phyloP scores from a whole-genome alignment of 2,888 invertebrate genomes.

The Catocala sponsa region DNA sequence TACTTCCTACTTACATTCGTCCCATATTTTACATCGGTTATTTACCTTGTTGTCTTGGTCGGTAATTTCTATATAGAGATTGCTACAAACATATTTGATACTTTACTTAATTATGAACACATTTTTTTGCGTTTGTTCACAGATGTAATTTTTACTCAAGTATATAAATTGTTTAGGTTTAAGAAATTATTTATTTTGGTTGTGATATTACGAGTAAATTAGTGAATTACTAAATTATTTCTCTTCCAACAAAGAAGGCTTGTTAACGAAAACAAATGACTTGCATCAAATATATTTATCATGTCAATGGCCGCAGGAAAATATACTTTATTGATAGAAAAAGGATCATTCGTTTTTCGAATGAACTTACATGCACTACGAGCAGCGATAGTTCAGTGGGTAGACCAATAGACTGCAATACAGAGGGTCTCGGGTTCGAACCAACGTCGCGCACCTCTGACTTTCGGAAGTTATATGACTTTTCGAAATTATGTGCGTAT shows the following conservation, averaged over 20 bases:
- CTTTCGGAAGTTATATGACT: no score
- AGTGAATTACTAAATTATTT: slow-evolving; percentile 33
- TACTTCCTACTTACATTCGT: slow-evolving; percentile 8
- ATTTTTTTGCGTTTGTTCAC: slow-evolving; percentile 39
- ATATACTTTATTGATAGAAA: not conserved
- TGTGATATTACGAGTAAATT: slow-evolving; percentile 50
- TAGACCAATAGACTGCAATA: no score
- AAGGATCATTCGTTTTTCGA: no score
- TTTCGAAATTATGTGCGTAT: no score
- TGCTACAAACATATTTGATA: not conserved
- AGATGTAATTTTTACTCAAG: slow-evolving; percentile 31
- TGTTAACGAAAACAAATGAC: not conserved
- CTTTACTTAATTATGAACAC: slow-evolving; percentile 14
- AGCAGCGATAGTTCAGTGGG: no score
- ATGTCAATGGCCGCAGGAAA: not conserved
- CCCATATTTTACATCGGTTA: slow-evolving; percentile 10
- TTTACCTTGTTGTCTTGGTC: not conserved
- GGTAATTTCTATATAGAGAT: slow-evolving; percentile 2
- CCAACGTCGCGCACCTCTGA: no score
- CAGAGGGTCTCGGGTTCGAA: no score
- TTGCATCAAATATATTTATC: not conserved
- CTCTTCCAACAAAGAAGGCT: slow-evolving; percentile 34
- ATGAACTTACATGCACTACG: no score
- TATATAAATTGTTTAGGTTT: slow-evolving; percentile 35
- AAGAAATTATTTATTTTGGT: slow-evolving; percentile 53